phyloP scores from a whole-genome alignment of 2,888 invertebrate genomes.

The Arrhopalites spinosus region DNA sequence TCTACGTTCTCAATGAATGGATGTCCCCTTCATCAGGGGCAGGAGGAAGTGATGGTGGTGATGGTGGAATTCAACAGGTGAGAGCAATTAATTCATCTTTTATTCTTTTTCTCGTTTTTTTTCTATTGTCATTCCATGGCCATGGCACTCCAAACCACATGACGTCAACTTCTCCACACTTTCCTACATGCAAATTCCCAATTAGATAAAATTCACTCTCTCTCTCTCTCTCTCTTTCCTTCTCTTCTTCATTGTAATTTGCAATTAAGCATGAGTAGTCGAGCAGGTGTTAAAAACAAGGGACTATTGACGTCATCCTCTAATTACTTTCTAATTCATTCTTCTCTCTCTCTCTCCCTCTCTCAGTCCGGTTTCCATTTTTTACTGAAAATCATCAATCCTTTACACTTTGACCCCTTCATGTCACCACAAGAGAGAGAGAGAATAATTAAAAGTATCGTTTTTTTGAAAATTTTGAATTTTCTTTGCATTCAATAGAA shows the following conservation, averaged over 20 bases:
- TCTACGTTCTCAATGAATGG: constrained; percentile 54
- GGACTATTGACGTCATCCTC: neutral
- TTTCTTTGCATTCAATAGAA: too few species aligned
- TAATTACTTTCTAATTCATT: neutral
- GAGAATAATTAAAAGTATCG: too few species aligned
- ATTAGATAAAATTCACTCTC: neutral
- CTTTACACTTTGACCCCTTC: too few species aligned
- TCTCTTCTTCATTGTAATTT: neutral
- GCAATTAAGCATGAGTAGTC: neutral
- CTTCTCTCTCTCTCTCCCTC: too few species aligned
- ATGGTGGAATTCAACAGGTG: constrained; percentile 36
- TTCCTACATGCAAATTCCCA: neutral
- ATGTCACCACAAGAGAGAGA: too few species aligned
- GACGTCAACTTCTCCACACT: neutral
- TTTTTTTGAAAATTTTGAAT: too few species aligned
- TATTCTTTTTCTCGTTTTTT: neutral
- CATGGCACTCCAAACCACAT: too few species aligned
- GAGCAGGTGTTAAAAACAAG: neutral
- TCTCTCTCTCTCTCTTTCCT: neutral
- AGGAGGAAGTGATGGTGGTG: neutral
- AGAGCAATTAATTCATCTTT: constrained; percentile 13
- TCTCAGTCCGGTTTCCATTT: too few species aligned
- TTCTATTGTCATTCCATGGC: neutral
- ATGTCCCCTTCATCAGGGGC: constrained; percentile 35
- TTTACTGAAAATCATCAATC: too few species aligned